Base-by-base conservation (phyloP, 2,797 vertebrate species). In the Netta rufina region DNA sequence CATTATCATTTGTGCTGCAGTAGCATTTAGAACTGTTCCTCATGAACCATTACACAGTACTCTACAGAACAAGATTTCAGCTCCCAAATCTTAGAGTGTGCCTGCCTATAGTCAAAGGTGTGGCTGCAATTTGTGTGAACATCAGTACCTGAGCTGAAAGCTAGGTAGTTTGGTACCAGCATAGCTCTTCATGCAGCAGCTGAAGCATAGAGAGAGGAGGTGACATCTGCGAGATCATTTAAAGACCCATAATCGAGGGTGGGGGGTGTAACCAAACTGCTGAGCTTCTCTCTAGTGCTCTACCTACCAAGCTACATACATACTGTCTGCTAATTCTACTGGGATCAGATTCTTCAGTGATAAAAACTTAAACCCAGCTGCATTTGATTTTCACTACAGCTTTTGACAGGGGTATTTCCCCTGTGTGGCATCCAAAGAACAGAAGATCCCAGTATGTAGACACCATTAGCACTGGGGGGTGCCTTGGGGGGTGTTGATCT, bases 211-310 rank as follows among this genome's bases (percentile, higher is more conserved):
- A 11, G 30, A 53, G 53, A 57, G 22, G 27, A 87, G 81, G 27
- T 69, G 22, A 78, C 19, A 38, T 74, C 22, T 85, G 20, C 28
- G 93, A 84, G 33, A n/a, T 57, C 67, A 66, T 54, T 65, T 88
- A 43, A 84, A 88, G 13, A 25, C 41, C 13, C 27, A 19, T 33
- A 67, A 7, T 32, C 11, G 30, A n/a, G 41, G 17, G 16, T 3
- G 28, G 13, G 24, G 56, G 60, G 79, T 17, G 1, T 20, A 0
- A 2, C 16, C 9, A 39, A 33, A 60, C 9, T 41, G 15, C 0
- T 1, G 33, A 62, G 13, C 80, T 93, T 72, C 22, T 84, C 57
- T 72, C 1, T 45, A 47, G 36, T 24, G 64, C 7, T 86, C 38
- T 41, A 10, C 36, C 19, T 75, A 32, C 19, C 19, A 67, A n/a